Base-by-base conservation (phyloP, 2,113 vertebrate genomes). In the Amphiprion ocellaris region DNA sequence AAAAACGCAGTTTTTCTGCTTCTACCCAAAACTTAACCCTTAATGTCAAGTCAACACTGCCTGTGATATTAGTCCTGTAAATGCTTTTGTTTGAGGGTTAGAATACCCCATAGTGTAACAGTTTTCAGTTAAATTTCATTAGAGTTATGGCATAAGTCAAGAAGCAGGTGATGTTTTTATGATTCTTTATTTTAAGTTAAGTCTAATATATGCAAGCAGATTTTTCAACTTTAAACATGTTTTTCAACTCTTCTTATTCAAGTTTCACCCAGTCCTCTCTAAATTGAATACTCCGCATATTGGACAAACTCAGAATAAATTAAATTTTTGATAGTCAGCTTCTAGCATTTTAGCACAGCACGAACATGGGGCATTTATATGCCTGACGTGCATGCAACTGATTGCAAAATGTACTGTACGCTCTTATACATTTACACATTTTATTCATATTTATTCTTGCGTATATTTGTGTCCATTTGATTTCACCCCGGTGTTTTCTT, bases 391-490 rank as follows among this genome's bases (percentile, higher is more conserved):
- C 41, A 14, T 44, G 41, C 4, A 12, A 15, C 41, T 44, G 4
- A 44, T 44, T 44, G 41, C 12, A 44, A 44, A 44, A 53, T 66
- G 7, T 37, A 0, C 33, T 21, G 23, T 14, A 59, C 39, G 41
- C 5, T 26, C 26, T 15, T 6, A 60, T 11, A 41, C 2, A 47
- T 55, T 1, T 54, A 46, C 1, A 50, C 0, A 7, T 44, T 55
- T 37, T 21, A 28, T 44, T 44, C 7, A 28, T 17, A 26, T 63
- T 8, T 33, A 10, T 44, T 1, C 81, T 37, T 68, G 53, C 37
- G 68, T 88, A 28, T 8, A 69, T 82, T 55, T 21, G 46, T 83
- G 16, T 62, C 10, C 7, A 5, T 70, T 19, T 75, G 5, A 66
- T 11, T 59, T 17, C 8, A 54, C 12, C 16, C 8, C 1, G 12